Base-by-base conservation (phyloP, 2,888 invertebrate genomes). In the Ommatoiulus sabulosus region DNA sequence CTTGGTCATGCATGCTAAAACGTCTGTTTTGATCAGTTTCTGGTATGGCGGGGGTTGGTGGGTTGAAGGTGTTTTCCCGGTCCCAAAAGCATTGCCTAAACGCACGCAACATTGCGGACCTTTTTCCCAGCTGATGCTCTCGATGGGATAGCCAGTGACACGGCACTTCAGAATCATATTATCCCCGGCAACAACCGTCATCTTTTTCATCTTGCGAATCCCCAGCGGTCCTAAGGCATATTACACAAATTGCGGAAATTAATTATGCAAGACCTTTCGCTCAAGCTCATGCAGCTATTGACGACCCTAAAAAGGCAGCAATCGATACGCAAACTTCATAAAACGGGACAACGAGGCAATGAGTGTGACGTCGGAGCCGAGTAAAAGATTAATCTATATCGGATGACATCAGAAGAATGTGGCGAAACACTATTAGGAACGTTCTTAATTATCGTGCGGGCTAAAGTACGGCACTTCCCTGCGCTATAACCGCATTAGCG, bases 131-230 rank as follows among this genome's bases (percentile, higher is more conserved):
- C 91, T 91, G 52, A 93, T 91, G 10, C 90, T 90, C 35, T 91
- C 90, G 12, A 92, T 90, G 5, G 93, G 93, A 90, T 91, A 92
- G 12, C 93, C 93, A 5, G 92, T 91, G 24, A 92, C 93, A 87
- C 92, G 92, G 88, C 93, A 93, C 48, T 91, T 90, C n/a, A 93
- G 91, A 5, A 90, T 90, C 84, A 92, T 90, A 17, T 90, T 90
- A 84, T 92, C 91, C 57, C 92, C 91, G 84, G 92, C 92, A 10
- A 92, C 92, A 0, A 92, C 92, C n/a, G 93, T 93, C 63, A 92
- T 91, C 89, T 93, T 92, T 17, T 97, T 97, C 97, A 98, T 98
- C 46, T 84, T 44, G 80, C 72, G 57, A 44, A 88, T 88, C 17
- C 84, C 44, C 80, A 88, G 48, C 35, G 84, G 88, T 0, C 88